A percentile compares a stretch with the other conserved stretches of the same genome.
These are phyloP conservation scores for Blera fallax DNA, from an alignment of 2,888 invertebrate species.

Conservation along the genomic window DNA sequence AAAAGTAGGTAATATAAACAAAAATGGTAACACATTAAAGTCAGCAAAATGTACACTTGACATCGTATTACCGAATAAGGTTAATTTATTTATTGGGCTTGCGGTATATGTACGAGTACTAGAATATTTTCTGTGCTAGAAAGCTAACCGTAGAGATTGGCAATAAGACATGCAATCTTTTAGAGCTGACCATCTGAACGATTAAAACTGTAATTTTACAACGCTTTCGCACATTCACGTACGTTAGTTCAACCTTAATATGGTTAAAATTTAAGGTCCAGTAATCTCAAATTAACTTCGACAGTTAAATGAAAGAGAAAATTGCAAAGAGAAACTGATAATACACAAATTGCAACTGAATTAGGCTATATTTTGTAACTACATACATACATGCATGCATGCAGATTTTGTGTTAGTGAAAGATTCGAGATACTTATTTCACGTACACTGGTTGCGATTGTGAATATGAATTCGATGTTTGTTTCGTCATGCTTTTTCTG, in stretches of 20 bases:
- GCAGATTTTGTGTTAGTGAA: background rate
- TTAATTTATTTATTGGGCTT: conserved; percentile 63
- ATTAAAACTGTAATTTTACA: background rate
- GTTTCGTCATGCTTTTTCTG: background rate
- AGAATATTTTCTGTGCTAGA: background rate
- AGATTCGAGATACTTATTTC: background rate
- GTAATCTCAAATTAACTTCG: conserved; percentile 31
- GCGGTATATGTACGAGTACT: conserved; percentile 5
- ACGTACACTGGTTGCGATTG: background rate
- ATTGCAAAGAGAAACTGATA: conserved; percentile 23
- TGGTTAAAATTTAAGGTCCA: conserved; percentile 50
- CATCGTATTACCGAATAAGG: conserved; percentile 55
- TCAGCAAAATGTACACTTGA: conserved; percentile 60
- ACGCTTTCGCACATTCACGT: background rate
- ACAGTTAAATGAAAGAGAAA: conserved; percentile 18
- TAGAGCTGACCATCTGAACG: background rate
- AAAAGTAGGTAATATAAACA: conserved; percentile 45
- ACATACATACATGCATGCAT: too few species aligned
- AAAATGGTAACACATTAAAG: conserved; percentile 49
- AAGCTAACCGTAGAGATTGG: background rate
- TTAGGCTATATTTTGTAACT: conserved; percentile 1
- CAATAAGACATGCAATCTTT: conserved; percentile 6
- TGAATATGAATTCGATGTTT: background rate
- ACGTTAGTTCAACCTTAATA: conserved; percentile 16
- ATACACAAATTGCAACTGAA: background rate